Evolutionary conservation across 2,113 vertebrate species (phyloP).

Genomic region (Jaculus jaculus): DNA sequence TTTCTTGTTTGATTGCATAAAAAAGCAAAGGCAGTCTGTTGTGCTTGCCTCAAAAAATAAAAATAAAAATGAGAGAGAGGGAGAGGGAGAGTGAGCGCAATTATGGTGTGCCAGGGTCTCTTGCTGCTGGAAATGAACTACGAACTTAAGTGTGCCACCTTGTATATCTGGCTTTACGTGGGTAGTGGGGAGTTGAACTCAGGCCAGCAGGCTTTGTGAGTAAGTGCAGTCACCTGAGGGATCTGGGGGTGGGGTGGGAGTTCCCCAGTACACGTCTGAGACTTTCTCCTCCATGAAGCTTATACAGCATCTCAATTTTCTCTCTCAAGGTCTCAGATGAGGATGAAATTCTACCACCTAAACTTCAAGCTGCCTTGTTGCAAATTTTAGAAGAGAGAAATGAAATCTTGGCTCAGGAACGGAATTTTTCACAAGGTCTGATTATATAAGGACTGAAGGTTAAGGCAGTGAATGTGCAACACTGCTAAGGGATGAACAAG

Average conservation of each 20-base stretch:
- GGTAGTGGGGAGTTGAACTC: too few relatives aligned
- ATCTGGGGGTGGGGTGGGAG: background rate
- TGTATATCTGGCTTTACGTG: too few relatives aligned
- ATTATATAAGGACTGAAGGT: background rate
- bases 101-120: too few relatives aligned
- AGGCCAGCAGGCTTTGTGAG: too few relatives aligned
- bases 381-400: slow-evolving; percentile 94
- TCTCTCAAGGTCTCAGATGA: slow-evolving; percentile 92
- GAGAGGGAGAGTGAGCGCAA: too few relatives aligned
- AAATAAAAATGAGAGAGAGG: too few relatives aligned
- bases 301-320: slow-evolving; percentile 18
- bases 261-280: background rate
- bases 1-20: too few relatives aligned
- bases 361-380: slow-evolving; percentile 94
- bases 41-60: too few relatives aligned
- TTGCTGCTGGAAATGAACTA: too few relatives aligned
- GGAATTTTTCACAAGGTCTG: slow-evolving; percentile 85
- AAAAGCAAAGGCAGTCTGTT: too few relatives aligned
- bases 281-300: background rate
- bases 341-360: slow-evolving; percentile 95
- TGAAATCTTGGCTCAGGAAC: slow-evolving; percentile 89
- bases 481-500: background rate
- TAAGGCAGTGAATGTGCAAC: background rate
- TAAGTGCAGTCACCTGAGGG: background rate
- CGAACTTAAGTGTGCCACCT: too few relatives aligned